Conservation (phyloP, 2,113 vertebrate genomes). For the Saguinus midas region DNA sequence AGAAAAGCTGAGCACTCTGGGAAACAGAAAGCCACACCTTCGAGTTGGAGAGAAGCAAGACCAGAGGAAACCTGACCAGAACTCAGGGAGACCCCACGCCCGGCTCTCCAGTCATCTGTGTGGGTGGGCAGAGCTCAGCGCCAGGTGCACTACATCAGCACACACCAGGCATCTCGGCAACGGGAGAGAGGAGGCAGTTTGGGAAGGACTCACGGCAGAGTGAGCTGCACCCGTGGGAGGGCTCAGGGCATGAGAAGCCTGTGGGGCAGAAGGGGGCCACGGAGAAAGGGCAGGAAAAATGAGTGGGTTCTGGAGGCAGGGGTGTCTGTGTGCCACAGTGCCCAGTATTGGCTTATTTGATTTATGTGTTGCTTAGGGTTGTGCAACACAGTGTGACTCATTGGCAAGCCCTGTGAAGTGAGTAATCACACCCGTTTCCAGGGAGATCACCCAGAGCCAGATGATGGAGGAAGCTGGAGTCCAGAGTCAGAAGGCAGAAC, state of each 20-base stretch:
- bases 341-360: not conserved
- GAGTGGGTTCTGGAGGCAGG: rapidly evolving
- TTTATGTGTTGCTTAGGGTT: not conserved
- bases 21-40: not conserved
- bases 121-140: rapidly evolving
- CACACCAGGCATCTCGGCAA: not conserved
- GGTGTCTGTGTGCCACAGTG: too few relatives aligned
- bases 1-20: not conserved
- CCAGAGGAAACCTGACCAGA: not conserved
- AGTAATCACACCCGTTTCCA: not conserved
- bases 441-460: not conserved
- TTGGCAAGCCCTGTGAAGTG: not conserved
- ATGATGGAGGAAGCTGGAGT: not conserved
- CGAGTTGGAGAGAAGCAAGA: not conserved
- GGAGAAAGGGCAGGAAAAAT: not conserved
- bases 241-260: too few relatives aligned
- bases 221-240: too few relatives aligned
- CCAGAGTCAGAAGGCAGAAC: not conserved
- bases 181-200: too few relatives aligned
- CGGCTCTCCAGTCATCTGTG: rapidly evolving
- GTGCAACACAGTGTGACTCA: not conserved
- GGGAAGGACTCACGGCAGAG: too few relatives aligned
- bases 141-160: not conserved
- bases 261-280: too few relatives aligned
- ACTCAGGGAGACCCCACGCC: too few relatives aligned